These are phyloP conservation scores for Branchellion lobata DNA, from an alignment of 2,888 invertebrate genomes.

Conservation along the genomic window DNA sequence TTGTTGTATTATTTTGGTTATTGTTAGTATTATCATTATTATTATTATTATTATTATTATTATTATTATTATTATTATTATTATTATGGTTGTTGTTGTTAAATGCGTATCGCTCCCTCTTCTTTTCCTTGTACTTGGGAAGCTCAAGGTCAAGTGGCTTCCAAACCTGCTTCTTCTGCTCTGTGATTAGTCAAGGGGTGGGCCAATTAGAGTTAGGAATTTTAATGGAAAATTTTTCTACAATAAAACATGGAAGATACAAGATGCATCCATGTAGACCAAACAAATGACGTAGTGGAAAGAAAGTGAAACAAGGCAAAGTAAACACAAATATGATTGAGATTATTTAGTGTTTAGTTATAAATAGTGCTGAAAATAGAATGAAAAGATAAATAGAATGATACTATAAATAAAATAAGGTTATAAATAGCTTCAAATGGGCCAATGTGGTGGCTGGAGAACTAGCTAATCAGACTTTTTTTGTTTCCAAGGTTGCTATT, in stretches of 20 bases:
- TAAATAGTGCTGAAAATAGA: no score
- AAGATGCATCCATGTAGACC: no score
- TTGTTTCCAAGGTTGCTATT: no score
- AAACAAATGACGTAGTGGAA: no score
- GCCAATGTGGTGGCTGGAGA: no score
- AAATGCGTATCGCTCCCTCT: not conserved
- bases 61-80: not conserved
- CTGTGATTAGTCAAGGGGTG: not conserved
- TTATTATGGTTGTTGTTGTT: not conserved
- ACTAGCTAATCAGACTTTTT: not conserved
- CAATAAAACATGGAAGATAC: no score
- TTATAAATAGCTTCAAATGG: no score
- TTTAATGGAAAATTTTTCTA: not conserved
- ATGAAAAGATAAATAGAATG: no score
- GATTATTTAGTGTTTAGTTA: no score
- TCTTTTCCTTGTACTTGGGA: constrained; percentile 2
- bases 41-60: not conserved
- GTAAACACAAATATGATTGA: no score
- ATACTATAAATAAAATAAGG: no score
- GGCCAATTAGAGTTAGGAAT: not conserved
- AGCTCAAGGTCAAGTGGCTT: not conserved
- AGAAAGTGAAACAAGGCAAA: no score
- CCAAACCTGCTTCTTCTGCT: constrained; percentile 4
- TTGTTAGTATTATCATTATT: not conserved
- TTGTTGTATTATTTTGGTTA: not conserved